Base-by-base conservation (phyloP, 2,113 vertebrate species). In the Paracyprichromis sp. region DNA sequence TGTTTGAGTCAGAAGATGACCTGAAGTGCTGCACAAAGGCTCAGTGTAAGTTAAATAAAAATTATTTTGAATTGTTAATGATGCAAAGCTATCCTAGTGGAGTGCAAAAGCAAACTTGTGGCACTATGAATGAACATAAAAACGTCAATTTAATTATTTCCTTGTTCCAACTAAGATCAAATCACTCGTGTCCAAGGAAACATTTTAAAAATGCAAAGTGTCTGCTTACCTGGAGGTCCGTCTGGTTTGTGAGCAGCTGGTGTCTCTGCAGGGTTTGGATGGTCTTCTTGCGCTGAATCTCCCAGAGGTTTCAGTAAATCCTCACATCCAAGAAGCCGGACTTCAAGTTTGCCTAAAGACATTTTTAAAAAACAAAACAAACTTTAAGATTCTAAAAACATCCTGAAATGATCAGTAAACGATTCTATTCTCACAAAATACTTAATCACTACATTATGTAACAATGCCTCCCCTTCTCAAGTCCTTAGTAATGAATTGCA, bases 281-380 rank as follows among this genome's bases (percentile, higher is more conserved):
- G 13, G n/a, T 53, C 80, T 84, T 86, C 79, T 69, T 85, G 86
- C 57, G 90, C 82, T 2, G 10, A 7, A 17, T 80, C 45, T 29
- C n/a, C 45, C 56, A 2, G 21, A 66, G 91, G 86, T 40, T 89
- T 82, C 84, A 93, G 56, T 66, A 95, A 87, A 88, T 92, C 92
- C 56, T 94, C 95, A 92, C 95, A 95, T 88, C 95, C 95, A 2
- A 95, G 71, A 34, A 96, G 94, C 13, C 31, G 57, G 13, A 96
- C 90, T 83, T 95, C 94, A 80, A 96, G 92, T 88, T 93, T 95
- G 3, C 95, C 95, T 96, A 1, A 36, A 87, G 83, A 21, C 12
- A 52, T 24, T 31, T 78, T 52, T 4, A 43, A 8, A 53, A 56
- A 9, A 34, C 1, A 45, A 36, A 69, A 54, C 24, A 7, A 3